phyloP scores from a whole-genome alignment of 2,113 vertebrate genomes.

The Chionis minor region DNA sequence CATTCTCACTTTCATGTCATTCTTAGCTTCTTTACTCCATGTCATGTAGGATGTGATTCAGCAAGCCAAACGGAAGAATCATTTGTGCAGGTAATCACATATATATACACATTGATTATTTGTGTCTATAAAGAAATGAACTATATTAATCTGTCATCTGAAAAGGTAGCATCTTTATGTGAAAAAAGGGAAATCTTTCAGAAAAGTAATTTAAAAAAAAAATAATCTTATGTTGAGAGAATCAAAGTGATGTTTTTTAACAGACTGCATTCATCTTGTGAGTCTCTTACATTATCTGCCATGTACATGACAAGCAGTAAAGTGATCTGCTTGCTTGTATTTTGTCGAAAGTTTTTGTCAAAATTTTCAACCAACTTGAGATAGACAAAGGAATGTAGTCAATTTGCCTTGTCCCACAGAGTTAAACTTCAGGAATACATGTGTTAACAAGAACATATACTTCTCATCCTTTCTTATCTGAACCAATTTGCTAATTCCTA shows the following conservation, averaged over 20 bases:
- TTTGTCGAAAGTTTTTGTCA: not conserved
- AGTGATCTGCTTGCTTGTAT: not conserved
- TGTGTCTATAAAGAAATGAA: not conserved
- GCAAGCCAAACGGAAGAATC: not conserved
- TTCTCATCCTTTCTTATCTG: not conserved
- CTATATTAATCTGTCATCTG: not conserved
- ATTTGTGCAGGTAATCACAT: not conserved
- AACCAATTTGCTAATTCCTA: not conserved
- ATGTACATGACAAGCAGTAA: not conserved
- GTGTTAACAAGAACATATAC: not conserved
- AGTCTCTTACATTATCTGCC: not conserved
- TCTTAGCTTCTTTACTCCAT: not conserved
- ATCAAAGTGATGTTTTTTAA: not conserved
- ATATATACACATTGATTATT: not conserved
- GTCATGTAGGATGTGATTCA: not conserved
- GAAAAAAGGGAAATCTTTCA: not conserved
- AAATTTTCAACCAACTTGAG: not conserved
- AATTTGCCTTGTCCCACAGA: not conserved
- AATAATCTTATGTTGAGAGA: not conserved
- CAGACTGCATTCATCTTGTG: not conserved
- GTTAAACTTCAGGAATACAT: not conserved
- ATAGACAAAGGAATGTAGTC: not conserved
- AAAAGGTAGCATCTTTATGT: not conserved
- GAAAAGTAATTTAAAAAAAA: not conserved
- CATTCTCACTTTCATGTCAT: not conserved